Conservation (phyloP, 1,140 invertebrate genomes). For the Penaeus indicus region DNA sequence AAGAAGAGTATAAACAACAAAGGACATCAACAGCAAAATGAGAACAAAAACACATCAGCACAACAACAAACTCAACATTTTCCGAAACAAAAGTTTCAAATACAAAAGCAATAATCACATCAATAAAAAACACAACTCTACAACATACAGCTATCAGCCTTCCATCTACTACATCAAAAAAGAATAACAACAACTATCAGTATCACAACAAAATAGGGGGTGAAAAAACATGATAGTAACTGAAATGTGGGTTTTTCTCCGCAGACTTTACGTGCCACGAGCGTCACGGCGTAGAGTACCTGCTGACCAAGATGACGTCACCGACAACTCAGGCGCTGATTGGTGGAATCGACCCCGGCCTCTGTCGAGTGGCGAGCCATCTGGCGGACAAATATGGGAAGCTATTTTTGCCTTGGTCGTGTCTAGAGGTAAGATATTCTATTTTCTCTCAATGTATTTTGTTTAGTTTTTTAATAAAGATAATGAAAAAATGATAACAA, state of each 20-base stretch:
- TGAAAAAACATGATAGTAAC: not conserved
- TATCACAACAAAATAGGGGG: not conserved
- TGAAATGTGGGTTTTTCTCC: not conserved
- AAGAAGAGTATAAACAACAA: too few relatives aligned
- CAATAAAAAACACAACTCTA: too few relatives aligned
- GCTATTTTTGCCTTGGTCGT: slow-evolving; percentile 53
- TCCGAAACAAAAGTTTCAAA: too few relatives aligned
- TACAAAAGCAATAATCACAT: too few relatives aligned
- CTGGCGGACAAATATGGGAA: slow-evolving; percentile 53
- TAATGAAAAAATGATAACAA: not conserved
- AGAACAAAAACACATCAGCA: too few relatives aligned
- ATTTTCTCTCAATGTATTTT: not conserved
- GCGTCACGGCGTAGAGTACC: slow-evolving; percentile 55
- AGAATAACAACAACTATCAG: not conserved
- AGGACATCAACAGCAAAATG: too few relatives aligned
- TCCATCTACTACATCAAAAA: not conserved
- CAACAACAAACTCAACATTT: too few relatives aligned
- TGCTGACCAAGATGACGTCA: slow-evolving; percentile 57
- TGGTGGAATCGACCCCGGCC: slow-evolving; percentile 49
- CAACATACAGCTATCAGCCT: too few relatives aligned
- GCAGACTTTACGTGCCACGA: slow-evolving; percentile 53
- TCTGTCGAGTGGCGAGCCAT: slow-evolving; percentile 50
- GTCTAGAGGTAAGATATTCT: slow-evolving; percentile 36
- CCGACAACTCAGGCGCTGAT: slow-evolving; percentile 44
- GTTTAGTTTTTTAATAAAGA: not conserved